phyloP scores from a whole-genome alignment of 2,113 vertebrate genomes.

The Ctenodactylus gundi region DNA sequence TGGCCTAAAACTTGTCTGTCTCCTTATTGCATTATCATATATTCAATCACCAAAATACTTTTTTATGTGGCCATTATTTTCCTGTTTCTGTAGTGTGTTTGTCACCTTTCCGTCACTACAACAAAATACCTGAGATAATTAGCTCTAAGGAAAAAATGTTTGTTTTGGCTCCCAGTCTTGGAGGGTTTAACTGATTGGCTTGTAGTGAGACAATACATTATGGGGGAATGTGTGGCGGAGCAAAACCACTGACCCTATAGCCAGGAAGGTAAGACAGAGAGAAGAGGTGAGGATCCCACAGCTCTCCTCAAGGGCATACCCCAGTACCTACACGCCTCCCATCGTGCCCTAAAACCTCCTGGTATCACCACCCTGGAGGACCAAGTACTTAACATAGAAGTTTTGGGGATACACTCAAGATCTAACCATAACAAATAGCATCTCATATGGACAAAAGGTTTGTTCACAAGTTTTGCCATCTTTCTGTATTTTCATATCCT shows the following conservation, averaged over 20 bases:
- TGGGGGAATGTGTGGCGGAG: not conserved
- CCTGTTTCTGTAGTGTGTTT: not conserved
- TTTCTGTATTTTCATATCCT: not conserved
- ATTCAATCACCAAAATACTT: slow-evolving; percentile 7
- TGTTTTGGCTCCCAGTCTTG: not conserved
- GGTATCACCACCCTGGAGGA: too few relatives aligned
- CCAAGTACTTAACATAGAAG: not conserved
- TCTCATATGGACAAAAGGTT: not conserved
- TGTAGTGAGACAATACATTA: not conserved
- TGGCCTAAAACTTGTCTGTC: not conserved
- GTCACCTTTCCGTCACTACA: not conserved
- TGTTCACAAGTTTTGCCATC: not conserved
- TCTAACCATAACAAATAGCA: not conserved
- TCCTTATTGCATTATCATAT: not conserved
- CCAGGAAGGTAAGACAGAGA: not conserved
- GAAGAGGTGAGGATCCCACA: not conserved
- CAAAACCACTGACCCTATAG: not conserved
- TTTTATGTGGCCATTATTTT: not conserved
- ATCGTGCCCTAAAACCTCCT: not conserved
- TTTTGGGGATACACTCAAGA: not conserved
- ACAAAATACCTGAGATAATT: not conserved
- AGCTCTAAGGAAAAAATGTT: not conserved
- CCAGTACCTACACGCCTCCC: too few relatives aligned
- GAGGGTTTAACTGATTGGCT: not conserved
- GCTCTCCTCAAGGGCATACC: not conserved